Base-by-base conservation (phyloP, 2,888 invertebrate species). In the Tupiocoris notatus region DNA sequence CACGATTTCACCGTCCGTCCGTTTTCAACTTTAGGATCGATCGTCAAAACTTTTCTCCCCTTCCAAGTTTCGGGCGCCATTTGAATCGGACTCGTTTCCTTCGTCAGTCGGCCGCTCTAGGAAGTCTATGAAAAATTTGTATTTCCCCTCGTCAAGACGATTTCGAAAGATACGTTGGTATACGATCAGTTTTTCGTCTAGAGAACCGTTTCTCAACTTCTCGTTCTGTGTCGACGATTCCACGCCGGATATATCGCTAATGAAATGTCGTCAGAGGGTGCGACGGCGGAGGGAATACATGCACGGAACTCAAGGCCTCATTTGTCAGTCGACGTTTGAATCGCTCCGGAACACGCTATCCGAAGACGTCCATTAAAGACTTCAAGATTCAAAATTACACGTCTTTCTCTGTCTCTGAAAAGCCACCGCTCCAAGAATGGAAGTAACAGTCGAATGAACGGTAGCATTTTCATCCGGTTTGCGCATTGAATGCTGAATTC, bases 221-320 rank as follows among this genome's bases (percentile, higher is more conserved):
- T 39, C 6, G 3, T 39, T 39, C 39, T 39, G 39, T 39, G 39
- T 39, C 39, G 39, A 39, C 39, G 39, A 7, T 12, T 39, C 39
- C 54, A 3, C 25, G 6, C 67, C 67, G 57, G 67, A 67, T 67
- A 56, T 67, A 56, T 67, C 67, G 67, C 67, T 67, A 67, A 67
- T 67, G 67, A 67, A 67, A 67, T 57, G 67, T 67, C 67, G 57
- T 56, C 67, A 39, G 39, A 18, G 39, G 18, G 22, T 2, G 12
- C 12, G 20, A 16, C 22, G 25, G 23, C 18, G 9, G 21, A 21
- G 61, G 9, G 12, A 22, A 23, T 57, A 56, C 67, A 67, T 54
- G 22, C 67, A 54, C 67, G 67, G 67, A 54, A 23, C 24, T 39
- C 56, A 56, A 20, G 1, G 67, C 20, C 12, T 20, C 67, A 16